Percentiles rank a stretch among this genome's conserved stretches.
phyloP scores from a whole-genome alignment of 1,140 invertebrate genomes.

The Megalopta genalis region DNA sequence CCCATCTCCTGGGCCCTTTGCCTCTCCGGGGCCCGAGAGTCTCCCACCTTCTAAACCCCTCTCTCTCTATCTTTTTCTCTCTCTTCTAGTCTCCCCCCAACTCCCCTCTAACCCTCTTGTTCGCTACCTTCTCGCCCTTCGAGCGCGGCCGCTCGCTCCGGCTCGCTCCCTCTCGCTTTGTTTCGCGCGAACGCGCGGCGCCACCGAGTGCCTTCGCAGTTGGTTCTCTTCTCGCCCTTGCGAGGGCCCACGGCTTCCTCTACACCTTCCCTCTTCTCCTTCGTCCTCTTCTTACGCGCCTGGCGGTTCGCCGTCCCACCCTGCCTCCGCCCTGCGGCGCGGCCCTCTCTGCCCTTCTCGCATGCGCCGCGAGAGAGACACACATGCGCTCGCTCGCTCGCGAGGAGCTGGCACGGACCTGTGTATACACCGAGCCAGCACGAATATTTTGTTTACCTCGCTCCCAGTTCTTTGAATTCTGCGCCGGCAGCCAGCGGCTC shows the following conservation, averaged over 20 bases:
- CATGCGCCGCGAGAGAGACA: slow-evolving; percentile 2
- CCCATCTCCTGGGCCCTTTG: slow-evolving; percentile 70
- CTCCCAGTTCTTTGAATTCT: slow-evolving; percentile 77
- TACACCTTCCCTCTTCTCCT: slow-evolving; percentile 28
- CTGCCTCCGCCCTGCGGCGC: neutral
- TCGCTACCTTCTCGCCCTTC: slow-evolving; percentile 35
- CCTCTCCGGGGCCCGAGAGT: slow-evolving; percentile 39
- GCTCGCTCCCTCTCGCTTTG: slow-evolving; percentile 6
- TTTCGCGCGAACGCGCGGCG: slow-evolving; percentile 62
- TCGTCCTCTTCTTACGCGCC: slow-evolving; percentile 22
- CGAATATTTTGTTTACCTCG: slow-evolving; percentile 79
- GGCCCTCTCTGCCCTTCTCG: slow-evolving; percentile 3
- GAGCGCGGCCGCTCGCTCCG: neutral
- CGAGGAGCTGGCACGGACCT: slow-evolving; percentile 11
- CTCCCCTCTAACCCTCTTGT: neutral
- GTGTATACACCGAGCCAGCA: slow-evolving; percentile 58
- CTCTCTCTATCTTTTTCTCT: neutral
- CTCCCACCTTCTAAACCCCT: slow-evolving; percentile 6
- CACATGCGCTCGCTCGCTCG: slow-evolving; percentile 41
- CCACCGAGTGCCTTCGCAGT: slow-evolving; percentile 69
- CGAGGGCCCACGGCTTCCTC: slow-evolving; percentile 2
- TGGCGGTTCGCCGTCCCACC: neutral
- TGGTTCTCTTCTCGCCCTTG: slow-evolving; percentile 45
- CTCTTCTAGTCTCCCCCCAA: neutral
- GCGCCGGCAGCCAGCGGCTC: slow-evolving; percentile 55